Evolutionary conservation across 2,888 invertebrate species (phyloP), one percentile per base, ranked within the genome.

Genomic region (Yponomeuta sedellus): DNA sequence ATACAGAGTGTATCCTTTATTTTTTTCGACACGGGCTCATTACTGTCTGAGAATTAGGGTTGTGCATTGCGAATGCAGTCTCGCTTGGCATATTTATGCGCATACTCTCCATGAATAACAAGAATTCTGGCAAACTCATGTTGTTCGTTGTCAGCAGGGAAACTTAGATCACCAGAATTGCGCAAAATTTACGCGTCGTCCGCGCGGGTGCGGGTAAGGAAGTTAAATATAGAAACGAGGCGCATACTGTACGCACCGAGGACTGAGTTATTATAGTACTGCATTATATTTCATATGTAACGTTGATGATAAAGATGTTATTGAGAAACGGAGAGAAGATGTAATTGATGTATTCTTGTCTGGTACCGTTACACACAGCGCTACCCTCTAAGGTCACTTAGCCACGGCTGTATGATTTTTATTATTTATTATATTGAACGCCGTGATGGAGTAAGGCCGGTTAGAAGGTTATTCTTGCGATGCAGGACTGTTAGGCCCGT

Each of bases 181-280:
- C 34, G 16, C 16, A 52, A 3, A 16, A 52, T 16, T 16, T 4
- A 12, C 3, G 44, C 44, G 44, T 52, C 44, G 16, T 16, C 44
- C 44, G 44, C 44, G 44, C 44, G 44, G 44, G 12, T 16, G 44
- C 44, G 16, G 44, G 16, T 52, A 52, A 52, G 44, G 44, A 52
- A 16, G 44, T 52, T 52, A 52, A 52, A 52, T 52, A 52, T 52
- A 52, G 44, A 52, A 52, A 52, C 44, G 44, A 52, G 44, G 44
- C 44, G 16, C 44, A 52, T 52, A 34, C 34, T 34, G 34, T 34
- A 52, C 44, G 44, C 44, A 52, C 44, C 1, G 44, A 52, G 44
- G 16, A 52, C 44, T 52, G 16, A 52, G 44, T 52, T 12, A 52
- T 52, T 52, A 16, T 52, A 52, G 44, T 52, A 52, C 16, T 52